Evolutionary conservation across 2,113 vertebrate genomes (phyloP).

Genomic region (Istiophorus platypterus): DNA sequence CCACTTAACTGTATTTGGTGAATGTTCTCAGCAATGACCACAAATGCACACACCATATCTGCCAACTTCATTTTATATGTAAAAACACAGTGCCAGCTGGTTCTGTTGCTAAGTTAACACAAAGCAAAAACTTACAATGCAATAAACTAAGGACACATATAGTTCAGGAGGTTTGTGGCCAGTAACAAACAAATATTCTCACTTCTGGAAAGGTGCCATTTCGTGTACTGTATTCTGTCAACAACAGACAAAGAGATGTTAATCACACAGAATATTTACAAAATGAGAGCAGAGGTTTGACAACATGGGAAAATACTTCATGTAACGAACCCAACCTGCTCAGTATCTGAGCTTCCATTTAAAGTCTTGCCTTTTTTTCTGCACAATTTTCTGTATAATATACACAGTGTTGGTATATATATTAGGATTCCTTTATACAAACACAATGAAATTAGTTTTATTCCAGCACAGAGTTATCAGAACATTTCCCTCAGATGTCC

Average conservation of each 20-base stretch:
- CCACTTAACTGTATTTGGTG: neutral
- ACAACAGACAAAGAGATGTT: conserved; percentile 50
- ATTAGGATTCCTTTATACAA: conserved; percentile 84
- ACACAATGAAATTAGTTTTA: conserved; percentile 64
- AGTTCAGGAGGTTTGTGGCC: conserved; percentile 22
- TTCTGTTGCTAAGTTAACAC: conserved; percentile 76
- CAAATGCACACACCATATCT: conserved; percentile 23
- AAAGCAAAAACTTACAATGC: conserved; percentile 78
- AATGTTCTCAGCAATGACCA: neutral
- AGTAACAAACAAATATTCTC: conserved; percentile 41
- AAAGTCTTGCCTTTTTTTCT: conserved; percentile 66
- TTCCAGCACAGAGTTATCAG: conserved; percentile 63
- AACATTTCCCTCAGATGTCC: conserved; percentile 64
- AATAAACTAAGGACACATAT: conserved; percentile 57
- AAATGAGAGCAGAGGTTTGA: conserved; percentile 44
- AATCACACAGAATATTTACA: conserved; percentile 75
- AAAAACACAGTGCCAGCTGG: conserved; percentile 85
- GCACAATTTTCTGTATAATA: conserved; percentile 67
- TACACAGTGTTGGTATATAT: conserved; percentile 78
- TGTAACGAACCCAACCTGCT: conserved; percentile 43
- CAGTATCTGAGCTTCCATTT: conserved; percentile 42
- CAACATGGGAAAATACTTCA: conserved; percentile 32
- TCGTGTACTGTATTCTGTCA: conserved; percentile 43
- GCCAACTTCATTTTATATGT: conserved; percentile 52
- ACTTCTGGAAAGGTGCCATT: conserved; percentile 54